Conservation (phyloP, 2,113 vertebrate species). For the Chaetodon auriga region DNA sequence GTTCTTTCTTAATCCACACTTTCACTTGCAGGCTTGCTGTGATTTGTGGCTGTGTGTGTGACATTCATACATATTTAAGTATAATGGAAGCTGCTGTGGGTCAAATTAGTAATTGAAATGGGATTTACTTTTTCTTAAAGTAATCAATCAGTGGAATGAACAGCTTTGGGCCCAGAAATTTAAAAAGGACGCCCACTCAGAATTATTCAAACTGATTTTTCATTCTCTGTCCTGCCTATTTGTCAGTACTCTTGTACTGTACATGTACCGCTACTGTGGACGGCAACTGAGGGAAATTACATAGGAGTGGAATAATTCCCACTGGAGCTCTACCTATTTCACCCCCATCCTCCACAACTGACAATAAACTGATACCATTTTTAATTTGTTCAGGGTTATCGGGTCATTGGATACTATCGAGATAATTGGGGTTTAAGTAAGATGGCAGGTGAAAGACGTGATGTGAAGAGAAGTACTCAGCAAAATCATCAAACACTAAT, state of each 20-base stretch:
- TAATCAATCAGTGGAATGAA: constrained; percentile 45
- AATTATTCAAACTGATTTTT: constrained; percentile 27
- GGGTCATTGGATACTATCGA: background rate
- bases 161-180: constrained; percentile 27
- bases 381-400: background rate
- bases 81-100: constrained; percentile 32
- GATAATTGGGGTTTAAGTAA: background rate
- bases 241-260: background rate
- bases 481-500: no score
- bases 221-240: background rate
- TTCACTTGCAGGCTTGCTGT: constrained; percentile 23
- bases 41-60: constrained; percentile 41
- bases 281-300: background rate
- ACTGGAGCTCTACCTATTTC: background rate
- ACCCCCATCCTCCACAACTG: background rate
- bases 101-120: constrained; percentile 55
- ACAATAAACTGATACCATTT: background rate
- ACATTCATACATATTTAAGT: constrained; percentile 50
- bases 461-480: background rate
- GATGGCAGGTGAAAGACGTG: background rate
- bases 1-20: constrained; percentile 54
- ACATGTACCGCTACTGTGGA: background rate
- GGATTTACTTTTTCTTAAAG: constrained; percentile 50
- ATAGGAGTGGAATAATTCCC: background rate
- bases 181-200: constrained; percentile 18